A percentile compares a stretch with the other conserved stretches of the same genome.
phyloP scores from a whole-genome alignment of 2,797 vertebrate species.

The Mus caroli region DNA sequence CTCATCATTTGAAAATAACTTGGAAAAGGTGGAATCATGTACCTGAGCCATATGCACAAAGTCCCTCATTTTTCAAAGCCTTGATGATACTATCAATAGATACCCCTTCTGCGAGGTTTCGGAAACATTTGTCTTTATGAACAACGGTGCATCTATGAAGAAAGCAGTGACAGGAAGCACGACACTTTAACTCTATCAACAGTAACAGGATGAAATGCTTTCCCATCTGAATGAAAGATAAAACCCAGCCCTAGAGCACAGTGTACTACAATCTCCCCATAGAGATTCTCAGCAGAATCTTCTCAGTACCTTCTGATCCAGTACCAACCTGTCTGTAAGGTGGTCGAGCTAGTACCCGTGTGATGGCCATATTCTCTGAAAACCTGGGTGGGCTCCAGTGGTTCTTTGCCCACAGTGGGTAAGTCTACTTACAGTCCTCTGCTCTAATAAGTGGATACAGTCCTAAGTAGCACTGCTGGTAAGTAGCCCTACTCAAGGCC shows the following conservation, averaged over 20 bases:
- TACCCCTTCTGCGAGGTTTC: background rate
- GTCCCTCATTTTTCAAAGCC: background rate
- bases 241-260: background rate
- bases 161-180: background rate
- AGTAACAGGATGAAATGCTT: slow-evolving; percentile 12
- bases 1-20: slow-evolving; percentile 23
- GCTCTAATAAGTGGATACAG: background rate
- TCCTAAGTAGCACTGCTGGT: slow-evolving; percentile 7
- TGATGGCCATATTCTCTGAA: background rate
- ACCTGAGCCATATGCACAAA: slow-evolving; percentile 12
- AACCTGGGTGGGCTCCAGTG: background rate
- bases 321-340: background rate
- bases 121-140: background rate
- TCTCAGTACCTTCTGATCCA: background rate
- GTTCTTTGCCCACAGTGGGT: background rate
- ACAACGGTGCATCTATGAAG: background rate
- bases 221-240: slow-evolving; percentile 37
- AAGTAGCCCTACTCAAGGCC: background rate
- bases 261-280: slow-evolving; percentile 9
- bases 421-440: background rate
- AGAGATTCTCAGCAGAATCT: background rate
- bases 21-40: slow-evolving; percentile 30
- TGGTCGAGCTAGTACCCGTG: background rate
- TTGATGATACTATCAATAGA: background rate
- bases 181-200: background rate